Conservation (phyloP, 2,797 vertebrate genomes). For the Halcyon leucocephala region DNA sequence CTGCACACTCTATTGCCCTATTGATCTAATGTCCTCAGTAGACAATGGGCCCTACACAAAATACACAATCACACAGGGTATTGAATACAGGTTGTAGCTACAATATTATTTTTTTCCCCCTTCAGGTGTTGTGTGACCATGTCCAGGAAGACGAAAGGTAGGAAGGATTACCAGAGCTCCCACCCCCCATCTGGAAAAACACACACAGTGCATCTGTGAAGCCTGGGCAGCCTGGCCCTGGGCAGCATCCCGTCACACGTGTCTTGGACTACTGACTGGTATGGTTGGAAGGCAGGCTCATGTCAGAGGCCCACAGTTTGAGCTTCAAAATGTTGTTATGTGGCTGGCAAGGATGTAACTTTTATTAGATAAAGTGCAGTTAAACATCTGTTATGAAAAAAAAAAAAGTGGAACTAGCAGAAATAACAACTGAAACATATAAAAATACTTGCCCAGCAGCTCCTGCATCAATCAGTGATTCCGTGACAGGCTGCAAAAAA, state of each 20-base stretch:
- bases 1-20: not conserved
- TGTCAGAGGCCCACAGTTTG: not conserved
- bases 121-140: too few species aligned
- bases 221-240: fast-evolving
- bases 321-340: not conserved
- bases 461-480: not conserved
- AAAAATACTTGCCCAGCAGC: not conserved
- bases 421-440: not conserved
- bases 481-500: not conserved
- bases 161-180: not conserved
- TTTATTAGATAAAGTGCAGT: not conserved
- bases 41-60: not conserved
- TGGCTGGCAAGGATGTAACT: not conserved
- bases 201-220: fast-evolving
- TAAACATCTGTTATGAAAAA: not conserved
- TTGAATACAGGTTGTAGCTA: not conserved
- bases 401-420: not conserved
- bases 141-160: not conserved
- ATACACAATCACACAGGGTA: not conserved
- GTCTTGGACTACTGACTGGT: not conserved
- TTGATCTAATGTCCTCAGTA: not conserved
- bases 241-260: fast-evolving
- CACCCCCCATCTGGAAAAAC: not conserved
- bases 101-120: not conserved
- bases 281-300: not conserved